These are phyloP conservation scores for Dendrocopos noguchii DNA, from an alignment of 2,113 vertebrate genomes.

Conservation along the genomic window DNA sequence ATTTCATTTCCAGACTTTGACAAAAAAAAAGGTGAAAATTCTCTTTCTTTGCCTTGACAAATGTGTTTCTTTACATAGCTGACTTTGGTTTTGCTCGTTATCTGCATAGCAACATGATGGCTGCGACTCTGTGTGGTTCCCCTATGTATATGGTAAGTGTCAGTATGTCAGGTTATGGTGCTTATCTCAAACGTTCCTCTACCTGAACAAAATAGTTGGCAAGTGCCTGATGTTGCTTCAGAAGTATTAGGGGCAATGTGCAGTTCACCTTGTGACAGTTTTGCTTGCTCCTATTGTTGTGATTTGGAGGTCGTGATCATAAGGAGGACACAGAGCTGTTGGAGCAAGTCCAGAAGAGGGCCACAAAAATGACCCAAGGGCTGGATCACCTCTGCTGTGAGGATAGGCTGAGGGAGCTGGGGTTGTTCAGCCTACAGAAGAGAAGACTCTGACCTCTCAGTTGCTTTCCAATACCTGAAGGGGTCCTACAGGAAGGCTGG, in stretches of 20 bases:
- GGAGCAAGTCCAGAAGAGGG: too few species aligned
- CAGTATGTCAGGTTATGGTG: neutral
- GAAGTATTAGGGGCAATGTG: neutral
- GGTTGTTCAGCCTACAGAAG: too few species aligned
- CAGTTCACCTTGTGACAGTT: neutral
- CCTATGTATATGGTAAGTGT: slow-evolving; percentile 98
- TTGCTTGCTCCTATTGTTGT: neutral
- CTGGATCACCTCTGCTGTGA: too few species aligned
- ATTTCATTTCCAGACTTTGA: neutral
- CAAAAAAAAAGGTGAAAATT: neutral
- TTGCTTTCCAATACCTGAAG: too few species aligned
- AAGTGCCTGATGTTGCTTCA: neutral
- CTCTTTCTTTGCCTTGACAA: neutral
- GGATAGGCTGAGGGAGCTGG: too few species aligned
- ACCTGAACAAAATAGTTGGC: neutral
- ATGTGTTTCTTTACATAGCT: slow-evolving; percentile 79
- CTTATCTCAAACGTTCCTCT: neutral
- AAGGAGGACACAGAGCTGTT: too few species aligned
- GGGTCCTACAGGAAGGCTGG: neutral
- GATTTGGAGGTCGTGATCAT: neutral
- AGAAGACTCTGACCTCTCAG: too few species aligned
- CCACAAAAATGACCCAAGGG: too few species aligned
- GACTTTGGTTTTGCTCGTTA: slow-evolving; percentile 98
- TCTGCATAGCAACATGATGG: slow-evolving; percentile 99
- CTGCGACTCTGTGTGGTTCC: slow-evolving; percentile 94